Percentiles rank a stretch among this genome's conserved stretches.
These are phyloP conservation scores for Andricus quercusramuli DNA, from an alignment of 2,888 invertebrate species.

Conservation along the genomic window DNA sequence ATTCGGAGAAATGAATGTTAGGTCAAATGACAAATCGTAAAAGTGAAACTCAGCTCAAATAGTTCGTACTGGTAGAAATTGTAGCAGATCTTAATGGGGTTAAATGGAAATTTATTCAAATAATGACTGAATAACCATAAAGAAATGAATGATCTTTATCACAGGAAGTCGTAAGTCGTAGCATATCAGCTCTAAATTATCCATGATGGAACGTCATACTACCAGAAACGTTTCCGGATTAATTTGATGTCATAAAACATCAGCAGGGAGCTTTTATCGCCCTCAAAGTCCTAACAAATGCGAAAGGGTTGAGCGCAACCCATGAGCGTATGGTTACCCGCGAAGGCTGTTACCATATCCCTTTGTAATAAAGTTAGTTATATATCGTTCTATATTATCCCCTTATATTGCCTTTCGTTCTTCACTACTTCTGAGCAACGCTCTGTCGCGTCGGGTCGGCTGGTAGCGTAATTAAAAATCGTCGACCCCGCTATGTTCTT, in stretches of 20 bases:
- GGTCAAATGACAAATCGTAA: too few relatives aligned
- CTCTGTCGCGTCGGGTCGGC: neutral
- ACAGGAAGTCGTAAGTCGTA: neutral
- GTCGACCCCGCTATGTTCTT: conserved; percentile 15
- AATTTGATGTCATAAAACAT: conserved; percentile 32
- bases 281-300: neutral
- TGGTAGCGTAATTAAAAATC: conserved; percentile 29
- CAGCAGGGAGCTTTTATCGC: neutral
- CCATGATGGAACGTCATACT: neutral
- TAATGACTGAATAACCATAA: neutral
- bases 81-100: neutral
- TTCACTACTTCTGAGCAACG: neutral
- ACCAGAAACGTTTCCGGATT: neutral
- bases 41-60: too few relatives aligned
- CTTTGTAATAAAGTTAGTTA: neutral
- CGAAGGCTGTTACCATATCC: neutral
- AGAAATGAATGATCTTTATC: neutral
- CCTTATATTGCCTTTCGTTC: neutral
- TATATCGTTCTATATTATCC: neutral
- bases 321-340: conserved; percentile 3
- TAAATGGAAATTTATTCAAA: neutral
- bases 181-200: neutral
- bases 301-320: neutral
- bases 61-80: too few relatives aligned
- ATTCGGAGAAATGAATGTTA: too few relatives aligned